A percentile compares a stretch with the other conserved stretches of the same genome.
Conservation (phyloP, 1,140 invertebrate genomes). For the Drosophila busckii region DNA sequence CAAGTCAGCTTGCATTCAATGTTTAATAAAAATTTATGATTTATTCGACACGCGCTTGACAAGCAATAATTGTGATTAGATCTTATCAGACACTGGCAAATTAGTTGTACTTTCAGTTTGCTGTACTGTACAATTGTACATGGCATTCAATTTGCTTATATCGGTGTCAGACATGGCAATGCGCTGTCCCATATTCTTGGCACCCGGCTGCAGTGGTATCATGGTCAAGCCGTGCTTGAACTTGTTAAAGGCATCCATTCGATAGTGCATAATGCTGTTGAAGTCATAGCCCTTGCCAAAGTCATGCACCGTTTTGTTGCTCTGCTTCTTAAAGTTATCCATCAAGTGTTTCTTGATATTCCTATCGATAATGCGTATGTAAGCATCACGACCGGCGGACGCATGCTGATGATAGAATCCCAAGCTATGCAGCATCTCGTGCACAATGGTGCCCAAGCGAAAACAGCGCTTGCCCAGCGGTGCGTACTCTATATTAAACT, state of each 20-base stretch:
- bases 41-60: too few relatives aligned
- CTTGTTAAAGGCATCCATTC: slow-evolving; percentile 83
- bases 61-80: too few relatives aligned
- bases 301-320: slow-evolving; percentile 64
- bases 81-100: too few relatives aligned
- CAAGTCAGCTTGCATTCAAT: too few relatives aligned
- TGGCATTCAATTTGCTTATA: slow-evolving; percentile 82
- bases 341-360: slow-evolving; percentile 80
- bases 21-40: too few relatives aligned
- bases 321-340: slow-evolving; percentile 81
- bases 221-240: slow-evolving; percentile 84
- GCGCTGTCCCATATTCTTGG: slow-evolving; percentile 81
- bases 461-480: slow-evolving; percentile 80
- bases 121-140: slow-evolving; percentile 81
- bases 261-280: slow-evolving; percentile 88
- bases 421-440: slow-evolving; percentile 83
- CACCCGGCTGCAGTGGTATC: slow-evolving; percentile 47
- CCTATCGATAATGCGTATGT: slow-evolving; percentile 80
- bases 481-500: slow-evolving; percentile 78
- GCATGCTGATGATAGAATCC: slow-evolving; percentile 83
- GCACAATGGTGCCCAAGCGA: slow-evolving; percentile 81
- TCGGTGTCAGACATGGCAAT: slow-evolving; percentile 82
- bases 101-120: too few relatives aligned
- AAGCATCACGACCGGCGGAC: slow-evolving; percentile 81
- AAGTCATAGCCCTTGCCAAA: slow-evolving; percentile 82